Evolutionary conservation across 2,888 invertebrate genomes (phyloP).

Genomic region (Zaprionus obscuricornis): DNA sequence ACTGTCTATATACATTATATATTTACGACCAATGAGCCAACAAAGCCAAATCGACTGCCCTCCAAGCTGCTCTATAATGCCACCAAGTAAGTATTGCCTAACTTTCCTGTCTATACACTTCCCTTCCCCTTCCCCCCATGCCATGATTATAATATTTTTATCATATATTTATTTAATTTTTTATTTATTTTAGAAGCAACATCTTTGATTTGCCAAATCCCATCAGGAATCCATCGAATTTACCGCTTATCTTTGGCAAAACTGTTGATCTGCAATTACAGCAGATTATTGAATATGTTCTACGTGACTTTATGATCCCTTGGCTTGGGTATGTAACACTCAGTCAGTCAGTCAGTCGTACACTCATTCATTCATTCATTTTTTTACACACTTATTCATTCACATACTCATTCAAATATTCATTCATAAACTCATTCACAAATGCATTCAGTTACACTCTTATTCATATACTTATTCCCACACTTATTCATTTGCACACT

Average conservation of each 20-base stretch:
- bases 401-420: no score
- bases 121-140: neutral
- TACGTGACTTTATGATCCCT: conserved; percentile 90
- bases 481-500: no score
- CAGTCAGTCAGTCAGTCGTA: conserved; percentile 8
- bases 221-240: conserved; percentile 84
- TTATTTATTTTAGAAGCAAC: conserved; percentile 67
- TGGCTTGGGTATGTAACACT: conserved; percentile 86
- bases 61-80: conserved; percentile 82
- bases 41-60: conserved; percentile 77
- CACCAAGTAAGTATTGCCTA: conserved; percentile 76
- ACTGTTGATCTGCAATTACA: conserved; percentile 93
- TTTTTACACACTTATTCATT: neutral
- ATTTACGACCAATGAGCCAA: conserved; percentile 81
- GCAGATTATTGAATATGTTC: conserved; percentile 90
- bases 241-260: conserved; percentile 92
- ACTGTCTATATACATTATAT: conserved; percentile 82
- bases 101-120: neutral
- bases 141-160: neutral
- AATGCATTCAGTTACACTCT: no score
- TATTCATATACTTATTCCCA: no score
- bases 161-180: no score
- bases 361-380: conserved; percentile 71
- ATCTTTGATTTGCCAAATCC: conserved; percentile 83
- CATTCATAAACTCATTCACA: no score